Conservation (phyloP, 2,797 vertebrate species). For the Molossus alvarezi region DNA sequence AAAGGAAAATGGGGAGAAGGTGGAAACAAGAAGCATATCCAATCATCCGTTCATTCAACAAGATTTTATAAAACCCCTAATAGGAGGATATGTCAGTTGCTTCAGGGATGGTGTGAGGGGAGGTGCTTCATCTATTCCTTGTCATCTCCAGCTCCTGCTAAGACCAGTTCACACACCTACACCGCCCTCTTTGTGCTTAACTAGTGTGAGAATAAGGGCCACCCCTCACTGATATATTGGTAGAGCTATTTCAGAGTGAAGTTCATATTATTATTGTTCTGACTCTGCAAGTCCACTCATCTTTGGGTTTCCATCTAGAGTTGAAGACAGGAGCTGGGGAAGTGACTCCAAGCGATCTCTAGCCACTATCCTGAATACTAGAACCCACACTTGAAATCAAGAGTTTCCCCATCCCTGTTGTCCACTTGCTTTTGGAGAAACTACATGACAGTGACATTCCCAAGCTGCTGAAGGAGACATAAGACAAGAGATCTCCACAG, state of each 20-base stretch:
- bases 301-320: constrained; percentile 10
- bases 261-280: neutral
- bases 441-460: neutral
- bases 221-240: no score
- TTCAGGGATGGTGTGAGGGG: neutral
- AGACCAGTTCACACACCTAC: neutral
- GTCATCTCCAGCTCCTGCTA: neutral
- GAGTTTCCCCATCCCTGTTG: neutral
- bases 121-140: neutral
- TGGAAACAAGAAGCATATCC: neutral
- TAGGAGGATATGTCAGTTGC: neutral
- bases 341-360: neutral
- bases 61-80: neutral
- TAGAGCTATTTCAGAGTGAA: neutral
- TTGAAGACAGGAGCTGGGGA: neutral
- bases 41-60: neutral
- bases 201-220: neutral
- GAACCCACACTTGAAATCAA: neutral
- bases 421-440: neutral
- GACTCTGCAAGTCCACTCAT: neutral
- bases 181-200: neutral
- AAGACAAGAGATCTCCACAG: fast-evolving
- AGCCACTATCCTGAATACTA: neutral
- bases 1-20: neutral
- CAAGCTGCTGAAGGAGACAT: neutral